A percentile compares a stretch with the other conserved stretches of the same genome.
Conservation (phyloP, 2,113 vertebrate species). For the Mola mola region DNA sequence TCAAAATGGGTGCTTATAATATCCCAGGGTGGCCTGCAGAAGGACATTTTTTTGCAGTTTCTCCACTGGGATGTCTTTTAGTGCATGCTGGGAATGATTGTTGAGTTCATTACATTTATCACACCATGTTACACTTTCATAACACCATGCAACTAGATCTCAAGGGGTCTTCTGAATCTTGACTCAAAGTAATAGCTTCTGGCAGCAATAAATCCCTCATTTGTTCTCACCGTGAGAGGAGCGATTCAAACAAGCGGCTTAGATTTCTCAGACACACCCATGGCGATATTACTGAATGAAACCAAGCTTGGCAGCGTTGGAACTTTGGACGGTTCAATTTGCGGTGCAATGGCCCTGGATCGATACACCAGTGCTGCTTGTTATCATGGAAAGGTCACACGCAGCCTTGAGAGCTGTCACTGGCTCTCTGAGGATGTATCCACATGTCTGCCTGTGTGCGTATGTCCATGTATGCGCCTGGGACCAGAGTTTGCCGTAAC, state of each 20-base stretch:
- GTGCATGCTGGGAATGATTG: slow-evolving; percentile 32
- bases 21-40: slow-evolving; percentile 45
- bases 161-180: slow-evolving; percentile 31
- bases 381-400: slow-evolving; percentile 73
- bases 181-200: slow-evolving; percentile 38
- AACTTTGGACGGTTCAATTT: slow-evolving; percentile 66
- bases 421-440: slow-evolving; percentile 47
- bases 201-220: slow-evolving; percentile 33
- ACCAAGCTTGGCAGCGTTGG: slow-evolving; percentile 17
- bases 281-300: slow-evolving; percentile 23
- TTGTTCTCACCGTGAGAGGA: slow-evolving; percentile 1
- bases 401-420: slow-evolving; percentile 50
- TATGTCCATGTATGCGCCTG: background rate
- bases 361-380: slow-evolving; percentile 59
- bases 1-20: slow-evolving; percentile 46
- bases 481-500: slow-evolving; percentile 24
- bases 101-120: slow-evolving; percentile 60
- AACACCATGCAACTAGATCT: slow-evolving; percentile 44
- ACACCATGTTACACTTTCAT: slow-evolving; percentile 42
- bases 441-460: slow-evolving; percentile 3
- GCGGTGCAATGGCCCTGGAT: slow-evolving; percentile 59
- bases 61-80: slow-evolving; percentile 13
- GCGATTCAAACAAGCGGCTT: slow-evolving; percentile 44
- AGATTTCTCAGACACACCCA: slow-evolving; percentile 13
- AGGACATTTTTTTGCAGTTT: slow-evolving; percentile 37